Base-by-base conservation (phyloP, 2,888 invertebrate species). In the Amiota mariae region DNA sequence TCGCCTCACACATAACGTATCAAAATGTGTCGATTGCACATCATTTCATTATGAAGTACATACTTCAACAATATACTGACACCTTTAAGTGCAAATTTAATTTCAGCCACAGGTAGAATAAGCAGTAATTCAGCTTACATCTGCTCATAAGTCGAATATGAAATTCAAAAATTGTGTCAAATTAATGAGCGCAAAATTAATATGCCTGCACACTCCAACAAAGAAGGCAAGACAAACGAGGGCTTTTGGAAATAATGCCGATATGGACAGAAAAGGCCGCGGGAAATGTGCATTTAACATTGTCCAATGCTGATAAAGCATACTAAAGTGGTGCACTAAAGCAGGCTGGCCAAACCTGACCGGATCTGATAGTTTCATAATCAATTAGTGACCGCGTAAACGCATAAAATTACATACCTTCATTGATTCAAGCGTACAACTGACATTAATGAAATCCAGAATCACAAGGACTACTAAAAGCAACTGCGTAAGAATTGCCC, bases 301-400 rank as follows among this genome's bases (percentile, higher is more conserved):
- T 71, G 61, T 13, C 47, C 20, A 67, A 15, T 48, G 51, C 67
- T 9, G 61, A n/a, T 36, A 6, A 36, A 36, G 36, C 36, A 6
- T 36, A 24, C n/a, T 24, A 61, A 24, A 71, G 61, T 20, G 47
- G 67, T 67, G 67, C 13, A 54, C 0, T 67, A 24, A 67, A 36
- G 70, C 76, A 24, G 49, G n/a, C n/a, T n/a, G n/a, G n/a, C 48
- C 82, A 81, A 80, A 81, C 56, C 56, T 54, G 73, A 67, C 72
- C 70, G 75, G 74, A 77, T 74, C 85, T 85, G 84, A 84, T 82
- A 81, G 82, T 81, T 85, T 84, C 83, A 85, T 84, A 84, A 84
- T 84, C 84, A 84, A 84, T 84, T 84, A 84, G 84, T 83, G 85
- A 79, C 76, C 77, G 82, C 83, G 83, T 83, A 81, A 82, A 81